Percentiles rank a stretch among this genome's conserved stretches.
These are phyloP conservation scores for Larimichthys crocea DNA, from an alignment of 2,113 vertebrate genomes.

Conservation along the genomic window DNA sequence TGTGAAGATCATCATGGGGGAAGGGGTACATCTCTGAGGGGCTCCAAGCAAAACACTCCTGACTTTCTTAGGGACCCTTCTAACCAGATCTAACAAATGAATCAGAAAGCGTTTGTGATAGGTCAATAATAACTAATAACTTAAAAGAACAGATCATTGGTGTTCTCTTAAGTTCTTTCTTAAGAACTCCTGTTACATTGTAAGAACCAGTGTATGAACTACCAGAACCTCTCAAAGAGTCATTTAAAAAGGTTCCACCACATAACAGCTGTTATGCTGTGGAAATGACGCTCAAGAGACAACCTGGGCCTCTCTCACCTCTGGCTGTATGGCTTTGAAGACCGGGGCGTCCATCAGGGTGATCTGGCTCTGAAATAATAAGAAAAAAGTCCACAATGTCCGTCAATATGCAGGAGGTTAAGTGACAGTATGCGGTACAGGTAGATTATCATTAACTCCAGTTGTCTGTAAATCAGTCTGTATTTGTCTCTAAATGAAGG, in stretches of 20 bases:
- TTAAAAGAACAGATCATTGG: neutral
- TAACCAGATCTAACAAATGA: neutral
- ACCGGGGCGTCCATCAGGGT: conserved; percentile 95
- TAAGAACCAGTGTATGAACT: neutral
- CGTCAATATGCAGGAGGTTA: neutral
- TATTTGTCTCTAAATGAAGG: too few relatives aligned
- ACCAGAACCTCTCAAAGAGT: neutral
- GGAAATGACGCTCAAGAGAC: neutral
- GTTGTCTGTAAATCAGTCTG: too few relatives aligned
- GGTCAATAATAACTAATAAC: too few relatives aligned
- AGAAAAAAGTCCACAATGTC: conserved; percentile 8
- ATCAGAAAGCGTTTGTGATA: neutral
- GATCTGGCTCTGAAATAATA: conserved; percentile 91
- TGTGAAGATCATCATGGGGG: conserved; percentile 19
- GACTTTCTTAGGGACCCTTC: too few relatives aligned
- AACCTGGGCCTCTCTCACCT: conserved; percentile 83
- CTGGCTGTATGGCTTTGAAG: conserved; percentile 95
- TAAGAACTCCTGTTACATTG: neutral
- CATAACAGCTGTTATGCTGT: neutral
- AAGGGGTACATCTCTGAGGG: neutral
- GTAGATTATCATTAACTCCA: too few relatives aligned
- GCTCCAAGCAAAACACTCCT: neutral
- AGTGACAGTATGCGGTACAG: neutral
- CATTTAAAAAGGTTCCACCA: neutral
- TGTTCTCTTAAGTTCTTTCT: neutral